Evolutionary conservation across 2,888 invertebrate species (phyloP).

Genomic region (Brachyopa scutellaris): DNA sequence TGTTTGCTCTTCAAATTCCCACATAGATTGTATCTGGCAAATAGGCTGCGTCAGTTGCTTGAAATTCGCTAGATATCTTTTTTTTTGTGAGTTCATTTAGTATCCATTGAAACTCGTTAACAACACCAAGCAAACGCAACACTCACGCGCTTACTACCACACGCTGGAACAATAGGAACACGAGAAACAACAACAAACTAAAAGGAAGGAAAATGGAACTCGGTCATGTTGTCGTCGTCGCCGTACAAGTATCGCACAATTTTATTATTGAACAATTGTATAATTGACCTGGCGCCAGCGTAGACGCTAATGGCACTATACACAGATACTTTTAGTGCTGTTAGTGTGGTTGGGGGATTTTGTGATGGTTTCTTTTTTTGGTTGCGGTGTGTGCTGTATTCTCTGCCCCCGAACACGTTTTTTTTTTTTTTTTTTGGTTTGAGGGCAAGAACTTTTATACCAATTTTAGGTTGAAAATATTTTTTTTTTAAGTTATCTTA

Average conservation of each 20-base stretch:
- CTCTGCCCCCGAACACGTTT: not conserved
- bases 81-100: not conserved
- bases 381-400: not conserved
- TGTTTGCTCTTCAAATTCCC: constrained; percentile 36
- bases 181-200: constrained; percentile 23
- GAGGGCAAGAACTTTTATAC: constrained; percentile 8
- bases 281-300: constrained; percentile 75
- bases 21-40: constrained; percentile 35
- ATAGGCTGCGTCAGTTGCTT: constrained; percentile 27
- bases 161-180: constrained; percentile 15
- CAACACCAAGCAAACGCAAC: not conserved
- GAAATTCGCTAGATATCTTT: constrained; percentile 29
- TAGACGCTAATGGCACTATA: constrained; percentile 51
- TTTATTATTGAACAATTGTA: constrained; percentile 67
- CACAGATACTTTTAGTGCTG: constrained; percentile 12
- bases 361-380: constrained; percentile 10
- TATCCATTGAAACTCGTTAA: constrained; percentile 27
- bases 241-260: constrained; percentile 52
- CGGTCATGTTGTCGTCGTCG: constrained; percentile 51
- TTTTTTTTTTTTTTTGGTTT: not conserved
- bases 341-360: constrained; percentile 1
- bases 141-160: constrained; percentile 23
- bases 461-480: constrained; percentile 34
- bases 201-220: constrained; percentile 43
- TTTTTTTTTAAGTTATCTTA: not conserved